Base-by-base conservation (phyloP, 2,888 invertebrate species). In the Hypercompe scribonia region DNA sequence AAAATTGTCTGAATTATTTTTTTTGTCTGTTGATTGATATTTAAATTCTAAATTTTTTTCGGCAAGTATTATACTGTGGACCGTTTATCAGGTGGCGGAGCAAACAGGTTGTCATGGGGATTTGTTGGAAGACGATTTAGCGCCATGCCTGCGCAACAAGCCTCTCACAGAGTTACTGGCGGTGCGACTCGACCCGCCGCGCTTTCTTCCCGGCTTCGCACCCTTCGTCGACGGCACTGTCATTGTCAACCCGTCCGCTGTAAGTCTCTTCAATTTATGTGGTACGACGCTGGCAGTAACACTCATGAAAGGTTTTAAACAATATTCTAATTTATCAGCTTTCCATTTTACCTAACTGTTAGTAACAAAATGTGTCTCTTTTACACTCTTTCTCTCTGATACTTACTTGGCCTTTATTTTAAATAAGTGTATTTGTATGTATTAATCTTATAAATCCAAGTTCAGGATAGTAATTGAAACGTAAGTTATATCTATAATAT, bases 201-300 rank as follows among this genome's bases (percentile, higher is more conserved):
- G 97, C 86, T 98, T 98, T 92, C 96, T 99, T 71, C 97, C 98
- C 54, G 98, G 98, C 34, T 99, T 99, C 90, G 99, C 99, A n/a
- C 99, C 99, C 4, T 99, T 99, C 90, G 97, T 99, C 83, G 99
- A 99, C 92, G 99, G 99, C 83, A 98, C 98, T 39, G 98, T 98
- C 79, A 96, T 98, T 82, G 96, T 97, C 70, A 96, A 96, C 88
- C 97, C 97, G 72, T 94, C 94, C 88, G 96, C 93, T 90, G 97
- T 97, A 93, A 93, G 95, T 88, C n/a, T 28, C 54, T 54, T 70
- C 33, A 67, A 65, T 36, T 69, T 61, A 65, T 61, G 24, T 54
- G 24, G n/a, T 24, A 68, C 15, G n/a, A 10, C 4, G 24, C 46
- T 7, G 46, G 13, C 8, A 34, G 2, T 8, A 68, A 54, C 24